Conservation (phyloP, 2,797 vertebrate species). For the Ceryle rudis region DNA sequence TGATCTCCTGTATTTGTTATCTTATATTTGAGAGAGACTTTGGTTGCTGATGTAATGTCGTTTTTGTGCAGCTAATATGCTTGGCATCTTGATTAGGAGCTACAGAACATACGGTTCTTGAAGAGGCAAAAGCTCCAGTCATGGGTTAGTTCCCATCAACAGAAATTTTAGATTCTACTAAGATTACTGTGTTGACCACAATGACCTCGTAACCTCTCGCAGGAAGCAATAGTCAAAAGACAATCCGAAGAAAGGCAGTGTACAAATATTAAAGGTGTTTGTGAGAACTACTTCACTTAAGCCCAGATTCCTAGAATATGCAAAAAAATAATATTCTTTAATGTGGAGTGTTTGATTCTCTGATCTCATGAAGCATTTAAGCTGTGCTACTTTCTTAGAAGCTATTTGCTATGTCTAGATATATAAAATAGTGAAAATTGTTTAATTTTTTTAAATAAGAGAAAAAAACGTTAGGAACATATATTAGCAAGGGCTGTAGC, state of each 20-base stretch:
- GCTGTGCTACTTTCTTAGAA: neutral
- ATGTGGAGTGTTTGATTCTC: neutral
- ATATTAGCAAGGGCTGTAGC: neutral
- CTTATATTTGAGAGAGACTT: neutral
- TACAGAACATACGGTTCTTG: fast-evolving
- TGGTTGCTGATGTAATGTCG: neutral
- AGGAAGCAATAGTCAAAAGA: neutral
- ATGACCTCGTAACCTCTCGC: neutral
- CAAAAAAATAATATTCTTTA: neutral
- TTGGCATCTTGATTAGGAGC: neutral
- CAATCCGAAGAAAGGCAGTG: neutral
- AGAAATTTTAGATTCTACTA: neutral
- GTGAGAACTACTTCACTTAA: neutral
- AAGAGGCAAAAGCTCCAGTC: neutral
- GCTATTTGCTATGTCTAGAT: neutral
- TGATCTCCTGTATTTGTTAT: conserved; percentile 29
- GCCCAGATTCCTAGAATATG: fast-evolving
- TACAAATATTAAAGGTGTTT: neutral
- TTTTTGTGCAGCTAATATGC: neutral
- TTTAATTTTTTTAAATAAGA: neutral
- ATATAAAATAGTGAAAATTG: neutral
- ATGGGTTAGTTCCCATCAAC: neutral
- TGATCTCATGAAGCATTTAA: neutral
- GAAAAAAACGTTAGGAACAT: neutral
- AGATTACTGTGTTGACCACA: neutral